Percentiles rank a stretch among this genome's conserved stretches.
Conservation (phyloP, 1,140 invertebrate genomes). For the Drosophila elegans region DNA sequence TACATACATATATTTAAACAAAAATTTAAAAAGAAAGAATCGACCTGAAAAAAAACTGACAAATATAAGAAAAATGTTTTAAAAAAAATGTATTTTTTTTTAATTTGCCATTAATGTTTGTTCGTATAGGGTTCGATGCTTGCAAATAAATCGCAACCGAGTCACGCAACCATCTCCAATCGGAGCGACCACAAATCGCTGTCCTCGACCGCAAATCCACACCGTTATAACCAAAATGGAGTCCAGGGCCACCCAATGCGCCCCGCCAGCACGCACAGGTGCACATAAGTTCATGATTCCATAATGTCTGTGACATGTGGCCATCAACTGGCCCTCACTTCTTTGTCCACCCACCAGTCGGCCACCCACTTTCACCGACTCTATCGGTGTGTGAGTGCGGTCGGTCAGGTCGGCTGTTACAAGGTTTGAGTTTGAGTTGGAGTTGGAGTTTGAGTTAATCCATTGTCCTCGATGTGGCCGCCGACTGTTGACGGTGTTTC, state of each 20-base stretch:
- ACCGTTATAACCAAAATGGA: conserved; percentile 60
- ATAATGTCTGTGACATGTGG: conserved; percentile 80
- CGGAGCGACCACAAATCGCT: conserved; percentile 55
- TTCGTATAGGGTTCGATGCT: neutral
- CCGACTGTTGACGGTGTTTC: conserved; percentile 37
- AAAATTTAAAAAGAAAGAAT: no score
- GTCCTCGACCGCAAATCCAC: conserved; percentile 40
- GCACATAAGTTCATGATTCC: conserved; percentile 70
- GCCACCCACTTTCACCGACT: neutral
- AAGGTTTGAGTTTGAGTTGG: conserved; percentile 70
- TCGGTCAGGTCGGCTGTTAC: conserved; percentile 65
- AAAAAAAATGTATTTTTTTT: no score
- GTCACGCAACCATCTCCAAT: conserved; percentile 34
- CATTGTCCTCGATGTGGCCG: conserved; percentile 43
- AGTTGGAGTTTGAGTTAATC: conserved; percentile 74
- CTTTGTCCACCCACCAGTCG: conserved; percentile 1
- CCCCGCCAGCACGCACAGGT: conserved; percentile 36
- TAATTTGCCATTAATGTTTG: no score
- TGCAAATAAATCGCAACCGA: neutral
- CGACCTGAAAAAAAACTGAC: no score
- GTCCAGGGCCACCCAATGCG: conserved; percentile 10
- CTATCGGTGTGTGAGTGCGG: conserved; percentile 52
- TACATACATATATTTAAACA: no score
- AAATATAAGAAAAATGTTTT: no score
- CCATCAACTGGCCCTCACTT: conserved; percentile 35